Conservation (phyloP, 1,140 invertebrate genomes). For the Thaumetopoea pityocampa region DNA sequence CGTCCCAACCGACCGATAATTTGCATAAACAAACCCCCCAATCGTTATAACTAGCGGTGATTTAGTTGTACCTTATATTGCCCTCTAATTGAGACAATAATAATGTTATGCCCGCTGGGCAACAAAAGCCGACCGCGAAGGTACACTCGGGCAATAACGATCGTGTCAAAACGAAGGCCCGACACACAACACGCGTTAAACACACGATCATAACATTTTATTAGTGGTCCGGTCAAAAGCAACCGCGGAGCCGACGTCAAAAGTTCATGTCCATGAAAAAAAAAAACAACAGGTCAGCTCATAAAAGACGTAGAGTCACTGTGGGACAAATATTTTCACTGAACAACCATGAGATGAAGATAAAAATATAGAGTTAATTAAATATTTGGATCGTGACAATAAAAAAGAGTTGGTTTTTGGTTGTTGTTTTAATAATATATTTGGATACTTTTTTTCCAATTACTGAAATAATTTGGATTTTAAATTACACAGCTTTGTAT, state of each 20-base stretch:
- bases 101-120: conserved; percentile 57
- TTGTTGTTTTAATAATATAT: too few relatives aligned
- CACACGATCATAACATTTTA: conserved; percentile 76
- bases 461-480: background rate
- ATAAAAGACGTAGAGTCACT: conserved; percentile 67
- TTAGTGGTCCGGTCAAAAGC: conserved; percentile 72
- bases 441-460: conserved; percentile 2
- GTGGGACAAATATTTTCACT: conserved; percentile 42
- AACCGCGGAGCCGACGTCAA: conserved; percentile 67
- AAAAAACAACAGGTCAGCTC: conserved; percentile 71
- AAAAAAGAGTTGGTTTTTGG: too few relatives aligned
- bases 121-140: conserved; percentile 68
- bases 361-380: conserved; percentile 12
- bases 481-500: background rate
- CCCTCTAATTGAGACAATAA: conserved; percentile 69
- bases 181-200: conserved; percentile 72
- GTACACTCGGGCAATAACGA: conserved; percentile 66
- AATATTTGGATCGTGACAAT: conserved; percentile 9
- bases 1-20: conserved; percentile 29
- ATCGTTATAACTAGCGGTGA: conserved; percentile 44
- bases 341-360: conserved; percentile 20
- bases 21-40: conserved; percentile 42
- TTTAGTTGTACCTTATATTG: conserved; percentile 54
- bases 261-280: conserved; percentile 59
- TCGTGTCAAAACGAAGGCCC: conserved; percentile 72